Conservation (phyloP, 2,797 vertebrate genomes). For the Oreonectes daqikongensis region DNA sequence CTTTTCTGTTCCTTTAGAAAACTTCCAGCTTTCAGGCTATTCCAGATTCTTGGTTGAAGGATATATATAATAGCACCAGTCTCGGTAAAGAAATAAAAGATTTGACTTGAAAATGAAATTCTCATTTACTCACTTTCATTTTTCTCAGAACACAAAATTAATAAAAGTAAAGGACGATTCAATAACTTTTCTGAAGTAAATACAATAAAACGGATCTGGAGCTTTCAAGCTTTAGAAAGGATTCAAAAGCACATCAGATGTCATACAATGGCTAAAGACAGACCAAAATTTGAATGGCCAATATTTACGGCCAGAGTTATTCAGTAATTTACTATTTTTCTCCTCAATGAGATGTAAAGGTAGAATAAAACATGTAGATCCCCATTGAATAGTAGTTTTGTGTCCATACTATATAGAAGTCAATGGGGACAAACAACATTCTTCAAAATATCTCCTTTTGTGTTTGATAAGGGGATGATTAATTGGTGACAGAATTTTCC, state of each 20-base stretch:
- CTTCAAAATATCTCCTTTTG: too few species aligned
- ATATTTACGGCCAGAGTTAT: not conserved
- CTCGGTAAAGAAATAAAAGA: not conserved
- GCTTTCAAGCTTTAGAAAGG: not conserved
- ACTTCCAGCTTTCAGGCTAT: not conserved
- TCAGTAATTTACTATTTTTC: not conserved
- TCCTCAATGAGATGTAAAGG: too few species aligned
- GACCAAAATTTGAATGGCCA: not conserved
- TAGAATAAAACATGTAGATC: too few species aligned
- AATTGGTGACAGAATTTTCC: too few species aligned
- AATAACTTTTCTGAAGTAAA: not conserved
- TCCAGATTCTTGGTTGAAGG: not conserved
- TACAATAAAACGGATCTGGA: not conserved
- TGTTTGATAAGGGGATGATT: too few species aligned
- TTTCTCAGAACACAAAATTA: not conserved
- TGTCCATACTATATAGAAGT: too few species aligned
- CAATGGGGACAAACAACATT: too few species aligned
- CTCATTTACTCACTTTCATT: not conserved
- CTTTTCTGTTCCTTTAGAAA: not conserved
- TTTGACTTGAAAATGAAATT: not conserved
- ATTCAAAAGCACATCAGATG: not conserved
- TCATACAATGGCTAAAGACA: not conserved
- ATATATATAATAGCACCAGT: not conserved
- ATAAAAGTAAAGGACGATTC: not conserved
- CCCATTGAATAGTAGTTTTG: too few species aligned